Conservation (phyloP, 2,888 invertebrate genomes). For the Escarpia spicata region DNA sequence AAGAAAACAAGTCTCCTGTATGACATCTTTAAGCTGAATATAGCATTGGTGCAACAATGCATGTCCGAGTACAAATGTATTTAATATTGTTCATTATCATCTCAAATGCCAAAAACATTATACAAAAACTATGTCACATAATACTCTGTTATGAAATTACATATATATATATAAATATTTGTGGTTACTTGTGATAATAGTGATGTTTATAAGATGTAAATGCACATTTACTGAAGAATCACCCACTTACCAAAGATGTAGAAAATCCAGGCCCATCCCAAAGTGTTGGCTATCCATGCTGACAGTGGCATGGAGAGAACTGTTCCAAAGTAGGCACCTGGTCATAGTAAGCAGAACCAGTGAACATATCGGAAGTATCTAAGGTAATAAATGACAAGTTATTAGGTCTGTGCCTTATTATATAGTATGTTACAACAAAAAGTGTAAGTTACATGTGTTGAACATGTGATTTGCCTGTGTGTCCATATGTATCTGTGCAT, state of each 20-base stretch:
- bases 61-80: background rate
- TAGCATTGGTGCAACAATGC: too few species aligned
- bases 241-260: constrained; percentile 63
- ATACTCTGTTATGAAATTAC: background rate
- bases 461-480: background rate
- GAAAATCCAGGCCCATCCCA: constrained; percentile 66
- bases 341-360: constrained; percentile 49
- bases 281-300: constrained; percentile 60
- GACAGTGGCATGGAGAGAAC: constrained; percentile 63
- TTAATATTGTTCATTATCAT: background rate
- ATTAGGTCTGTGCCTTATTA: background rate
- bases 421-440: background rate
- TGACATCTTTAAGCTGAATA: too few species aligned
- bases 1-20: too few species aligned
- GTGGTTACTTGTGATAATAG: background rate
- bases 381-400: background rate
- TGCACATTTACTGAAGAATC: background rate
- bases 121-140: background rate
- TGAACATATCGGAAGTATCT: constrained; percentile 46
- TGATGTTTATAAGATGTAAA: background rate
- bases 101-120: background rate
- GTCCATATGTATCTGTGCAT: background rate
- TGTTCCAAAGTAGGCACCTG: constrained; percentile 65
- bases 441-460: background rate
- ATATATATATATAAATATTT: background rate